A percentile compares a stretch with the other conserved stretches of the same genome.
phyloP scores from a whole-genome alignment of 1,140 invertebrate genomes.

The Saccostrea echinata region DNA sequence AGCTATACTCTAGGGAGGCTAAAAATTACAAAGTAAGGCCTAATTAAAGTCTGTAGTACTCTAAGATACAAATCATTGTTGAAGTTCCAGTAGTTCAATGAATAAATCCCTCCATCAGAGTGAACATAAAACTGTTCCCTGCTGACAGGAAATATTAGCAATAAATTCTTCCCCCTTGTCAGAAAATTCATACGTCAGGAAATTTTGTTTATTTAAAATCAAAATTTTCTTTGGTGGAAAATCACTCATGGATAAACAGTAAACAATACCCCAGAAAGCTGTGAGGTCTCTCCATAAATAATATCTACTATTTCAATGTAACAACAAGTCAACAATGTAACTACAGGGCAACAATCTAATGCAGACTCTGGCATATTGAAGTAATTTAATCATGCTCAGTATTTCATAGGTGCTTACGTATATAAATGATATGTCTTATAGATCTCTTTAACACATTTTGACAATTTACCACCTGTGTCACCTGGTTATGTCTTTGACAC shows the following conservation, averaged over 20 bases:
- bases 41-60: too few relatives aligned
- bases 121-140: too few relatives aligned
- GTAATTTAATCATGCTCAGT: not conserved
- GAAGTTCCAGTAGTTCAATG: too few relatives aligned
- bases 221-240: not conserved
- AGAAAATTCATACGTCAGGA: not conserved
- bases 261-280: not conserved
- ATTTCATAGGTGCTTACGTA: not conserved
- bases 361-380: not conserved
- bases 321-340: not conserved
- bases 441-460: not conserved
- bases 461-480: conserved; percentile 42
- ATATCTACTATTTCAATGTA: not conserved
- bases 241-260: not conserved
- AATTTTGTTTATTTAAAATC: not conserved
- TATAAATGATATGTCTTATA: not conserved
- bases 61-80: too few relatives aligned
- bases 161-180: not conserved
- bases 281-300: not conserved
- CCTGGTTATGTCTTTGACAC: conserved; percentile 56
- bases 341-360: not conserved
- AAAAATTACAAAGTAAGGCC: too few relatives aligned
- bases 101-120: too few relatives aligned
- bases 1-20: too few relatives aligned
- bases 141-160: too few relatives aligned